Conservation (phyloP, 2,797 vertebrate genomes). For the Melanotaenia pygmaea region DNA sequence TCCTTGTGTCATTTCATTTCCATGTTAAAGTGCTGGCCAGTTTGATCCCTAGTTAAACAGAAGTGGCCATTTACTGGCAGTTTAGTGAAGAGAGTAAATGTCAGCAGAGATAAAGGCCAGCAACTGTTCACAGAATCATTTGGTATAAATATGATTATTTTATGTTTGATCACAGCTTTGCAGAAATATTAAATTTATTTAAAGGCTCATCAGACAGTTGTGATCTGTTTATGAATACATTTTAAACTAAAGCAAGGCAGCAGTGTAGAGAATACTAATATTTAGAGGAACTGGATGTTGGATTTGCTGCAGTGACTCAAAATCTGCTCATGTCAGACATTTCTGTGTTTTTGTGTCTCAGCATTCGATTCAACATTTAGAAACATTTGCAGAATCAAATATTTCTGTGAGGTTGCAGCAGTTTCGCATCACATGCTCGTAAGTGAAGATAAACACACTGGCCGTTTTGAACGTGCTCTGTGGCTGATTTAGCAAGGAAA, state of each 20-base stretch:
- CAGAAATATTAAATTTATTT: slow-evolving; percentile 13
- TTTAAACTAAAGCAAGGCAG: background rate
- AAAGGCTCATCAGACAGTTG: background rate
- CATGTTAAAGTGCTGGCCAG: slow-evolving; percentile 75
- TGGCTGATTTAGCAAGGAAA: no score
- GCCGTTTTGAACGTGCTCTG: no score
- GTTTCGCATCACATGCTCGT: no score
- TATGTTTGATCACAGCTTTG: slow-evolving; percentile 11
- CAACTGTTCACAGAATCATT: slow-evolving; percentile 34
- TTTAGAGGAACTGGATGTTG: background rate
- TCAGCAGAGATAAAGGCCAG: slow-evolving; percentile 64
- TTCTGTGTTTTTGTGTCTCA: no score
- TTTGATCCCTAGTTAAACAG: slow-evolving; percentile 80
- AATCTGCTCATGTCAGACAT: background rate
- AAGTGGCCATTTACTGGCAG: slow-evolving; percentile 74
- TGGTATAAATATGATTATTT: slow-evolving; percentile 31
- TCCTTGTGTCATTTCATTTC: slow-evolving; percentile 72
- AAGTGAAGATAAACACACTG: no score
- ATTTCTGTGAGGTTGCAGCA: no score
- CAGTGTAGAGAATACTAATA: background rate
- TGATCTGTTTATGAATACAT: background rate
- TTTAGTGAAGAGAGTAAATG: slow-evolving; percentile 73
- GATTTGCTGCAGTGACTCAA: background rate
- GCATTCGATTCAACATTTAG: no score
- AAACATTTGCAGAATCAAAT: no score